A percentile compares a stretch with the other conserved stretches of the same genome.
phyloP scores from a whole-genome alignment of 2,113 vertebrate genomes.

The Balaeniceps rex region DNA sequence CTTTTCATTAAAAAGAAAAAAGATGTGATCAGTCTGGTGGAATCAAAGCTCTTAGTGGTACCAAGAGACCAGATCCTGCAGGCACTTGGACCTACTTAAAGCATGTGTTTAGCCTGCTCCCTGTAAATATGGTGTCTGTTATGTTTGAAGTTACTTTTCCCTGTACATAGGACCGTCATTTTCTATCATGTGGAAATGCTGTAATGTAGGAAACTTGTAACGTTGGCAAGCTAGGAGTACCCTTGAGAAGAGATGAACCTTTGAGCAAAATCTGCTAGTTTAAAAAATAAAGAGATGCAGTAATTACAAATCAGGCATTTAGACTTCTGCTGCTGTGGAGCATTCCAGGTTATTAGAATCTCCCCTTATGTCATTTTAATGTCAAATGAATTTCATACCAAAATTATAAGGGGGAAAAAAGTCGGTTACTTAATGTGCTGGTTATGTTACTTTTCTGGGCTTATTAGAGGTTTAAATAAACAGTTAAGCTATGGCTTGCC shows the following conservation, averaged over 20 bases:
- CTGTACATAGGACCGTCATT: accelerated
- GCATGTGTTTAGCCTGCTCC: not conserved
- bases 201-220: not conserved
- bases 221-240: not conserved
- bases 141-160: not conserved
- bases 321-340: not conserved
- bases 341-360: not conserved
- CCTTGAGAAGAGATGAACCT: not conserved
- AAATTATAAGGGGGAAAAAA: not conserved
- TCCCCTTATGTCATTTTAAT: not conserved
- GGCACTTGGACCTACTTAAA: not conserved
- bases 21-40: not conserved
- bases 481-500: not conserved
- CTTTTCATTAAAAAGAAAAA: not conserved
- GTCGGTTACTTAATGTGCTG: not conserved
- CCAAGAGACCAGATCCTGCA: not conserved
- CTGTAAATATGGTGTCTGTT: not conserved
- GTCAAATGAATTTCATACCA: not conserved
- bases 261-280: not conserved
- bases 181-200: not conserved
- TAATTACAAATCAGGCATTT: not conserved
- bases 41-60: not conserved
- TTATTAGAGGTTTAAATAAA: not conserved
- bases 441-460: accelerated
- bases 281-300: not conserved